A percentile compares a stretch with the other conserved stretches of the same genome.
Evolutionary conservation across 2,888 invertebrate species (phyloP).

Genomic region (Chironomus tentans): DNA sequence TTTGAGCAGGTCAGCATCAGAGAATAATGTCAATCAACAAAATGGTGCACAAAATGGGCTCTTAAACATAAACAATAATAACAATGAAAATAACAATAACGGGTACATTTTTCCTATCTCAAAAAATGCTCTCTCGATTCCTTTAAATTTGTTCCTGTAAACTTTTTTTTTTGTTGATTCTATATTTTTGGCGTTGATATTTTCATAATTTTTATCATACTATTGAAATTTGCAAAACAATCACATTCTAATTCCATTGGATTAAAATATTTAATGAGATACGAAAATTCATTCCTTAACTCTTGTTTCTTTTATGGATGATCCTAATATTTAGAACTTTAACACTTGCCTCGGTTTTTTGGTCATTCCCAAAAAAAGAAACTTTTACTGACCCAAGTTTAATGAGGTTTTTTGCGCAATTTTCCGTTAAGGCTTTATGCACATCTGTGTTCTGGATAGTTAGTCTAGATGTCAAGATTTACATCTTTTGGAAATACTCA

Average conservation of each 20-base stretch:
- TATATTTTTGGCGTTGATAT: no score
- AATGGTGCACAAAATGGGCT: conserved; percentile 40
- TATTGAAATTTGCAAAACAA: no score
- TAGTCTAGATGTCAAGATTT: no score
- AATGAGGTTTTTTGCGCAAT: neutral
- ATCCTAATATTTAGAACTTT: no score
- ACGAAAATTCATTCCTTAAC: neutral
- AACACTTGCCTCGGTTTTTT: no score
- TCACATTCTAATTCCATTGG: no score
- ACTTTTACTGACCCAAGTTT: neutral
- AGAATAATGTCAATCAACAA: conserved; percentile 67
- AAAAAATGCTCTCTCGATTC: neutral
- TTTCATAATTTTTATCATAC: no score
- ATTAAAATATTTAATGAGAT: neutral
- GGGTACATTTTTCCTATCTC: conserved; percentile 35
- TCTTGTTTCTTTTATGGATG: neutral
- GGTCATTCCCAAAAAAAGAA: no score
- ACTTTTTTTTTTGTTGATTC: no score
- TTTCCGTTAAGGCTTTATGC: neutral
- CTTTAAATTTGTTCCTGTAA: conserved; percentile 15
- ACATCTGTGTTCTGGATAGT: neutral
- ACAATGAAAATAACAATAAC: conserved; percentile 43
- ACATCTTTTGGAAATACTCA: no score
- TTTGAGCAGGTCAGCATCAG: conserved; percentile 82
- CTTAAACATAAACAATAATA: neutral